Evolutionary conservation across 2,888 invertebrate genomes (phyloP), one percentile per base, ranked within the genome.

Genomic region (Ormyrus labotus): DNA sequence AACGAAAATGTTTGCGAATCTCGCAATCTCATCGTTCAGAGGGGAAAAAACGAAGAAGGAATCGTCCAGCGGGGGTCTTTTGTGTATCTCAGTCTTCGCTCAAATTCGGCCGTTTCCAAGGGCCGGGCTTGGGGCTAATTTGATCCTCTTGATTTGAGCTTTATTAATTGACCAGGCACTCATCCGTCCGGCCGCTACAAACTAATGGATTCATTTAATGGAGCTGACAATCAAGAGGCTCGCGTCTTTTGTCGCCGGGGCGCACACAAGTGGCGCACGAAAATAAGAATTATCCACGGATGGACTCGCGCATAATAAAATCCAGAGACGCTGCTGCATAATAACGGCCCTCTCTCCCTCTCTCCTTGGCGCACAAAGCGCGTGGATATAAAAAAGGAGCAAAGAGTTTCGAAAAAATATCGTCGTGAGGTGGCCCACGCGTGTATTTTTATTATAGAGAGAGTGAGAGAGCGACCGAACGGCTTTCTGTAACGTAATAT

Each of bases 191-290:
- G 5, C n/a, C 71, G 19, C 19, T 19, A n/a, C 61, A 55, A 45
- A 81, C 77, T 80, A 82, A 82, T 82, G 82, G 82, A 82, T 80
- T 80, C 82, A 69, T 70, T 82, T 82, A 80, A 82, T 82, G 80
- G 82, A 67, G 53, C 80, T 80, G 77, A 80, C 80, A 73, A 79
- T 79, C 82, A 71, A 73, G 47, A 55, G 67, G 55, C 11, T 57
- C 45, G 13, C 45, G 70, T 50, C 69, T 64, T 78, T 78, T 78
- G 78, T 78, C 78, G 61, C 57, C 57, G 45, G 9, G 13, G n/a
- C 10, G 13, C 11, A 64, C 57, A 51, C 11, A 50, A 45, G 11
- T n/a, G 50, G 48, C 53, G 13, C 67, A 73, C 34, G 51, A 79
- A 79, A 74, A 64, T 70, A 11, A 51, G 55, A 65, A 80, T 75